Conservation (phyloP, 2,113 vertebrate species). For the Hemibagrus wyckioides region DNA sequence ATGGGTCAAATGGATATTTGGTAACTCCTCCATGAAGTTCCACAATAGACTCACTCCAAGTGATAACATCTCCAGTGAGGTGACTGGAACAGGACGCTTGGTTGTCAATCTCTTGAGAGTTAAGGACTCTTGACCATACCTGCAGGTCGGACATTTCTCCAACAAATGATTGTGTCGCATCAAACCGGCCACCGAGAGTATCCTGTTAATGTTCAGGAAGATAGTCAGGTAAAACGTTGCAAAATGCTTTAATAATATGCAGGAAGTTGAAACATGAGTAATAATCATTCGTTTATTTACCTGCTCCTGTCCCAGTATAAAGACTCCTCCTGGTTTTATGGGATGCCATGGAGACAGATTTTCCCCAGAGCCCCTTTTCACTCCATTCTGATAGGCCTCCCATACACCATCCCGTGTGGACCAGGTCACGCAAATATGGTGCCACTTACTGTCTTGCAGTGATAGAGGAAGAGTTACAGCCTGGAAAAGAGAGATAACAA, state of each 20-base stretch:
- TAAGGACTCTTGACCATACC: conserved; percentile 79
- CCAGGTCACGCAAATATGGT: conserved; percentile 82
- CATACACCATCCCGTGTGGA: conserved; percentile 76
- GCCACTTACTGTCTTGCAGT: conserved; percentile 78
- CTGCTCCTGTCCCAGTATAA: conserved; percentile 83
- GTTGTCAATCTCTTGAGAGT: conserved; percentile 70
- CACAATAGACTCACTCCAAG: conserved; percentile 73
- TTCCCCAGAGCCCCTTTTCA: conserved; percentile 77
- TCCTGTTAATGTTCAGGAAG: conserved; percentile 63
- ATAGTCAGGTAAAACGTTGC: not conserved
- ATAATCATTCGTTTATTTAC: conserved; percentile 56
- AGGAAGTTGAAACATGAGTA: not conserved
- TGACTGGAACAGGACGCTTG: conserved; percentile 72
- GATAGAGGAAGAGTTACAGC: conserved; percentile 74
- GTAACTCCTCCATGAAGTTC: conserved; percentile 78
- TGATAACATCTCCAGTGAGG: conserved; percentile 72
- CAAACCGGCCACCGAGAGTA: conserved; percentile 76
- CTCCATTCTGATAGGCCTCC: conserved; percentile 80
- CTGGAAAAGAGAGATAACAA: conserved; percentile 54
- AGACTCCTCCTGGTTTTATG: conserved; percentile 76
- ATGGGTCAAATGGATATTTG: conserved; percentile 75
- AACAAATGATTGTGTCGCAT: conserved; percentile 79
- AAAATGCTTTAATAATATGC: not conserved
- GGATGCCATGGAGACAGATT: conserved; percentile 80
- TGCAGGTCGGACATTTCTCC: conserved; percentile 80